Percentiles rank a stretch among this genome's conserved stretches.
These are phyloP conservation scores for Gobio occitaniae DNA, from an alignment of 2,797 vertebrate species.

Conservation along the genomic window DNA sequence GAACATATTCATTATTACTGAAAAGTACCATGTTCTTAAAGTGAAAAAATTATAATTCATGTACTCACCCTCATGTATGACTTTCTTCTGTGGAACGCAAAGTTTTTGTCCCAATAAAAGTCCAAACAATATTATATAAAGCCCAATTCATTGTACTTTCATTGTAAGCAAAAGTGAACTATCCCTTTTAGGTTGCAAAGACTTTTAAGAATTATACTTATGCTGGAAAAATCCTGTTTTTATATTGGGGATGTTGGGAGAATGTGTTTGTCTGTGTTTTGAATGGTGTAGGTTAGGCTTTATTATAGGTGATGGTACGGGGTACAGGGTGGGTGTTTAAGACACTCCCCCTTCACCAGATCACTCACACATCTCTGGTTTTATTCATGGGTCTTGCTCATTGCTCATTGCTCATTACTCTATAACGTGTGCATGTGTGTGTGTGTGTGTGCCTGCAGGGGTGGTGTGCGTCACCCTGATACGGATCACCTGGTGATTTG, in stretches of 20 bases:
- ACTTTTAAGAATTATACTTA: background rate
- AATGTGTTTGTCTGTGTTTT: background rate
- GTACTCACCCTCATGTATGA: no score
- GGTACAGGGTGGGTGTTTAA: background rate
- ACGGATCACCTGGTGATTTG: slow-evolving; percentile 45
- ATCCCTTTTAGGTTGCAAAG: background rate
- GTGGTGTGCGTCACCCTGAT: slow-evolving; percentile 26
- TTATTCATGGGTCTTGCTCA: slow-evolving; percentile 41
- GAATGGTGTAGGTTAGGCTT: background rate
- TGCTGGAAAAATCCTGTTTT: background rate
- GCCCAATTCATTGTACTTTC: background rate
- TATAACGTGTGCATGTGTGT: slow-evolving; percentile 41
- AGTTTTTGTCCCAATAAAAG: background rate
- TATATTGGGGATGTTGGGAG: background rate
- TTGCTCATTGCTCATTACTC: slow-evolving; percentile 55
- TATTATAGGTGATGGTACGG: slow-evolving; percentile 12
- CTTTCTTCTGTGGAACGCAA: background rate
- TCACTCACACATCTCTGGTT: slow-evolving; percentile 27
- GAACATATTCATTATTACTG: background rate
- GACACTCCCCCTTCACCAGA: slow-evolving; percentile 35
- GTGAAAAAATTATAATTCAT: no score
- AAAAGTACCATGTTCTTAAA: background rate
- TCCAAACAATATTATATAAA: no score
- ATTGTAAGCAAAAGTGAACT: background rate
- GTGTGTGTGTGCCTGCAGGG: background rate